phyloP scores from a whole-genome alignment of 2,888 invertebrate genomes.

The Dryocosmus kuriphilus region DNA sequence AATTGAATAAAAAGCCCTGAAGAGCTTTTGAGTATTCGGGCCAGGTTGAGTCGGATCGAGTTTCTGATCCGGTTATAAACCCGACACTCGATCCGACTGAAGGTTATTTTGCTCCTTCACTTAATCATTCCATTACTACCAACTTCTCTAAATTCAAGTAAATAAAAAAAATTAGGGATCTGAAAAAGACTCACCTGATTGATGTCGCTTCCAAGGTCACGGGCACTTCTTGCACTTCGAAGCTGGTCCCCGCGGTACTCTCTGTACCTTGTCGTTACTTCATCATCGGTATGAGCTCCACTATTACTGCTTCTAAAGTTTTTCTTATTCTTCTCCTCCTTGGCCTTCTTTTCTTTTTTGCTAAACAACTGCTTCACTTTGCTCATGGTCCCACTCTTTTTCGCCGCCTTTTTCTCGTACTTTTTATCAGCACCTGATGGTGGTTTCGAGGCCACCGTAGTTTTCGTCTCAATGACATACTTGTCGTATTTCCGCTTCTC shows the following conservation, averaged over 20 bases:
- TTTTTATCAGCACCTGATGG: slow-evolving; percentile 72
- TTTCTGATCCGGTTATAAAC: no score
- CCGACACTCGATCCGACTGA: no score
- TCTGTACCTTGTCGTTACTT: slow-evolving; percentile 73
- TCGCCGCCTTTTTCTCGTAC: slow-evolving; percentile 73
- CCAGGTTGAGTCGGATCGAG: no score
- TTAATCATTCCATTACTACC: neutral
- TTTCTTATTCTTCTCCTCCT: slow-evolving; percentile 79
- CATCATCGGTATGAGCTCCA: slow-evolving; percentile 74
- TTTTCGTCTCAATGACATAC: slow-evolving; percentile 66
- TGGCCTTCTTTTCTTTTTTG: slow-evolving; percentile 85
- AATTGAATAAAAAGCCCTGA: no score
- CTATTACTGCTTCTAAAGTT: slow-evolving; percentile 65
- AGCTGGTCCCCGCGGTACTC: slow-evolving; percentile 75
- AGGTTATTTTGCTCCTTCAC: neutral
- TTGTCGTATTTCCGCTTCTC: slow-evolving; percentile 72
- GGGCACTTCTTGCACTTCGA: slow-evolving; percentile 72
- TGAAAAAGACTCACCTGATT: slow-evolving; percentile 66
- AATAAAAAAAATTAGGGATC: neutral
- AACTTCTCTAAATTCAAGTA: neutral
- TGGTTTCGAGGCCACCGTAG: slow-evolving; percentile 69
- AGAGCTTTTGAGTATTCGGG: no score
- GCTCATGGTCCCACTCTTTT: slow-evolving; percentile 75
- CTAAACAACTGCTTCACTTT: slow-evolving; percentile 88
- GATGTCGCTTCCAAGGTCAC: slow-evolving; percentile 73